Evolutionary conservation across 2,797 vertebrate genomes (phyloP).

Genomic region (Eutrigla gurnardus): DNA sequence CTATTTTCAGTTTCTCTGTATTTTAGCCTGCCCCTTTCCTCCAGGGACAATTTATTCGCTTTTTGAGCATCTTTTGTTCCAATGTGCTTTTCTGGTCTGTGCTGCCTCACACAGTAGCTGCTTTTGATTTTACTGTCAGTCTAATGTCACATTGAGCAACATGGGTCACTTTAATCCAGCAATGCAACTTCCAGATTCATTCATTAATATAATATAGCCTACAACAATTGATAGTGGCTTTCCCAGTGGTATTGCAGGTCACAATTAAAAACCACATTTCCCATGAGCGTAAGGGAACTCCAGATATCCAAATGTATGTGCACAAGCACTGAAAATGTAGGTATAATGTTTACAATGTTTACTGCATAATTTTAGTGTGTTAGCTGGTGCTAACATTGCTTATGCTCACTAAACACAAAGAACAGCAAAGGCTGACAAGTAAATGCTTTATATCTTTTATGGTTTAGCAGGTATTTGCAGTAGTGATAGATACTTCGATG

Average conservation of each 20-base stretch:
- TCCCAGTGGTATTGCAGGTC: not conserved
- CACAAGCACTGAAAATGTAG: too few relatives aligned
- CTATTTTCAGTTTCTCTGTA: constrained; percentile 65
- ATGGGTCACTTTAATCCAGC: not conserved
- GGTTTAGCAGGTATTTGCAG: too few relatives aligned
- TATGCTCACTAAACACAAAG: too few relatives aligned
- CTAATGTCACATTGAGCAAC: constrained; percentile 1
- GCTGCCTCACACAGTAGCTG: constrained; percentile 29
- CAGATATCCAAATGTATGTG: too few relatives aligned
- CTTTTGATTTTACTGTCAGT: constrained; percentile 27
- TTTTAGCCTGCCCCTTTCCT: constrained; percentile 54
- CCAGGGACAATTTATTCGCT: constrained; percentile 51
- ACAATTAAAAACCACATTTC: constrained; percentile 12
- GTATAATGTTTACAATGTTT: too few relatives aligned
- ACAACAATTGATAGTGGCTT: not conserved
- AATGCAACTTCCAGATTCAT: not conserved
- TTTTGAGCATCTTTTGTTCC: constrained; percentile 54
- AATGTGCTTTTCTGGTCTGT: constrained; percentile 30
- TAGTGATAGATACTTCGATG: too few relatives aligned
- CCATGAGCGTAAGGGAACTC: not conserved
- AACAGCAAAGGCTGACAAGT: too few relatives aligned
- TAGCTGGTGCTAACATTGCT: too few relatives aligned
- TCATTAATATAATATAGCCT: too few relatives aligned
- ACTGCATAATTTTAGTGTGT: too few relatives aligned
- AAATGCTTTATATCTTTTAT: too few relatives aligned